phyloP scores from a whole-genome alignment of 35 echinoderm and acorn worm species.

The Eucidaris tribuloides region DNA sequence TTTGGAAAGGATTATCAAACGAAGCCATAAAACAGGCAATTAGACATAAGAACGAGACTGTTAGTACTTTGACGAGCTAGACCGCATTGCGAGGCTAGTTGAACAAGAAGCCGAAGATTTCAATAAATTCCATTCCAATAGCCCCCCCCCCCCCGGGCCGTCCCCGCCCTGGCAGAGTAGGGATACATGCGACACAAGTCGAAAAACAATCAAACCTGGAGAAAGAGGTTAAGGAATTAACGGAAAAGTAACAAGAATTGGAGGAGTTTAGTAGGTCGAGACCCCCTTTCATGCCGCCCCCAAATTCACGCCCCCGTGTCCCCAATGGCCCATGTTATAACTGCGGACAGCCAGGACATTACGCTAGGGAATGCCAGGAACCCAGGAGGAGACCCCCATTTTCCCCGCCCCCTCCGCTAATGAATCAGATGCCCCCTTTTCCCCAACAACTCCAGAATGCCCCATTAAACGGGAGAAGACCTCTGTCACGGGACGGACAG shows the following conservation, averaged over 20 bases:
- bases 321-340: not conserved
- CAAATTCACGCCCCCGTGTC: too few species aligned
- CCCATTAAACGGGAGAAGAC: conserved; percentile 17
- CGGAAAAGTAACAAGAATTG: not conserved
- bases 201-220: not conserved
- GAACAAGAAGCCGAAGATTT: not conserved
- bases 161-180: not conserved
- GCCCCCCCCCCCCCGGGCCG: not conserved
- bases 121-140: not conserved
- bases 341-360: conserved; percentile 28
- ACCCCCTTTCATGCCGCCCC: too few species aligned
- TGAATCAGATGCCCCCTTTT: not conserved
- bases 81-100: not conserved
- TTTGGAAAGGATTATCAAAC: not conserved
- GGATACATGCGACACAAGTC: not conserved
- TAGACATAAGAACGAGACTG: not conserved
- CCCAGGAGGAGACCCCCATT: not conserved
- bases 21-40: not conserved
- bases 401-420: not conserved
- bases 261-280: not conserved
- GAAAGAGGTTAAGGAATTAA: not conserved
- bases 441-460: not conserved
- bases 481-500: not conserved
- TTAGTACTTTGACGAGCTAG: not conserved
- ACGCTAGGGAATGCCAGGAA: conserved; percentile 12